Percentiles rank a stretch among this genome's conserved stretches.
These are phyloP conservation scores for Rhizoglyphus robini DNA, from an alignment of 1,140 invertebrate species.

Conservation along the genomic window DNA sequence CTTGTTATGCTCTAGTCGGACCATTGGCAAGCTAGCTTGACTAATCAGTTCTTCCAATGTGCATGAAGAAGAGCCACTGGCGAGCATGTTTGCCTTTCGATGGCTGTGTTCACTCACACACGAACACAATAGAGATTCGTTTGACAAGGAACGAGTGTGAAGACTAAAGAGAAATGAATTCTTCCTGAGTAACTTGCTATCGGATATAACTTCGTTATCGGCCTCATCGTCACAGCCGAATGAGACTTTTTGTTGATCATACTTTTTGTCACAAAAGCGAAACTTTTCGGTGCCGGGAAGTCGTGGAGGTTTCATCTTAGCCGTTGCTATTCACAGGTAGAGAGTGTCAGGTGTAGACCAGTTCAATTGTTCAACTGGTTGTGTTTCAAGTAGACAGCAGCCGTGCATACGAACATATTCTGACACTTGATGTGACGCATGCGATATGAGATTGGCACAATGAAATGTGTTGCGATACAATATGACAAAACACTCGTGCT, in stretches of 20 bases:
- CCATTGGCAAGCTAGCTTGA: background rate
- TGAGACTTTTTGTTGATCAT: background rate
- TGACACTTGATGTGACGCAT: too few species aligned
- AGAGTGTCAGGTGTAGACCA: too few species aligned
- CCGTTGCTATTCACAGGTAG: too few species aligned
- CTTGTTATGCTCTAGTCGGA: background rate
- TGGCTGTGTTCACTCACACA: background rate
- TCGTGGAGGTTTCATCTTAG: slow-evolving; percentile 16
- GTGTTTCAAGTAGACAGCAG: background rate
- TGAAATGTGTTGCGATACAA: too few species aligned
- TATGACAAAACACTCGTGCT: too few species aligned
- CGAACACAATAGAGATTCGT: background rate
- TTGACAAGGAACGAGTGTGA: background rate
- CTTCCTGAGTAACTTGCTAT: background rate
- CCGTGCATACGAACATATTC: too few species aligned
- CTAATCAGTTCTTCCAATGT: background rate
- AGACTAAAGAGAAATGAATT: background rate
- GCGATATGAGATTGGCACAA: too few species aligned
- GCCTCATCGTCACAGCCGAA: background rate
- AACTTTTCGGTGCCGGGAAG: slow-evolving; percentile 18
- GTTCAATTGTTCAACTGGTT: too few species aligned
- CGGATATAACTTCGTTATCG: background rate
- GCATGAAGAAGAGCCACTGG: background rate
- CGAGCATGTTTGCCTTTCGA: background rate
- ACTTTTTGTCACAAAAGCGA: slow-evolving; percentile 20